Evolutionary conservation across 2,113 vertebrate species (phyloP).

Genomic region (Petrocephalus zakoni): DNA sequence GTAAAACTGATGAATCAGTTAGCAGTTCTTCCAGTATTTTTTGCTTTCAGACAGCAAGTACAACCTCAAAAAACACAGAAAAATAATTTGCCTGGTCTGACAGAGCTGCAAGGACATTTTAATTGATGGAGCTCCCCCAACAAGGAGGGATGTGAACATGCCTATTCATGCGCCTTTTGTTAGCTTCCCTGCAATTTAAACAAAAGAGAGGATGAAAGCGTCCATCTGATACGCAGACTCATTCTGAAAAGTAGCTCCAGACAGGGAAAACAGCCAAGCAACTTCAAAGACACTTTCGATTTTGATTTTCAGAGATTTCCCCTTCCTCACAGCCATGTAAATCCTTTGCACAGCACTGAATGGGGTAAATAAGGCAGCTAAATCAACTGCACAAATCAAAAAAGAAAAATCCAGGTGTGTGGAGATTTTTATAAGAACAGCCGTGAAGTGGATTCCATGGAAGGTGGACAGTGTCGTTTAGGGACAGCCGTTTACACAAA

Average conservation of each 20-base stretch:
- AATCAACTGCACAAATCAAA: neutral
- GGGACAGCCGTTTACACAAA: neutral
- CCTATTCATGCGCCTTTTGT: constrained; percentile 36
- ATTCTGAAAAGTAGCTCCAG: constrained; percentile 28
- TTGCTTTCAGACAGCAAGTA: neutral
- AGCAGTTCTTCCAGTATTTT: neutral
- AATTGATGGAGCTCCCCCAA: constrained; percentile 18
- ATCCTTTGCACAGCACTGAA: neutral
- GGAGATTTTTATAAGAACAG: neutral
- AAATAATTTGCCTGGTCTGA: neutral
- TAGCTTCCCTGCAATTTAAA: constrained; percentile 25
- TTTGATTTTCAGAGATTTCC: constrained; percentile 22
- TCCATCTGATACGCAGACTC: constrained; percentile 35
- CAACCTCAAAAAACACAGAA: neutral
- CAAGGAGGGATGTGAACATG: constrained; percentile 20
- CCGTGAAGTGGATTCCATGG: neutral
- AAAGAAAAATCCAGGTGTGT: neutral
- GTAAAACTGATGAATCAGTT: neutral
- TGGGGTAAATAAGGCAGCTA: neutral
- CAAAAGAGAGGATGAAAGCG: constrained; percentile 26
- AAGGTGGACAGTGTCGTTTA: neutral
- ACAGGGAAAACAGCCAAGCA: constrained; percentile 18
- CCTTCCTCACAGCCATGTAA: neutral
- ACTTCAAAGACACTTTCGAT: constrained; percentile 24
- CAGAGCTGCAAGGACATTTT: neutral